Conservation (phyloP, 2,888 invertebrate species). For the Melitaea athalia region DNA sequence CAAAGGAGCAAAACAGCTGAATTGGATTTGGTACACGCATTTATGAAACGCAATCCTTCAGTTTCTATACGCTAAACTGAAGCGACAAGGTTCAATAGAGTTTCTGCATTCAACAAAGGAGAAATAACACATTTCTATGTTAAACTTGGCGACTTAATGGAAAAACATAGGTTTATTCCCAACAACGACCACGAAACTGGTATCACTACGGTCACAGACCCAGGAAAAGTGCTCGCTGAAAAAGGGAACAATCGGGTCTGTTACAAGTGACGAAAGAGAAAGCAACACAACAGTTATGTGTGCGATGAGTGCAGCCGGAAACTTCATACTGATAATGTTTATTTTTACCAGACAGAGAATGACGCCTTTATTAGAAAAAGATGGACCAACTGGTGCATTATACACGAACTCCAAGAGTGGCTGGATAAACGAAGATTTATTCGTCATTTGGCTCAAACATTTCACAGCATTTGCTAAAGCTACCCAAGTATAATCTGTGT, state of each 20-base stretch:
- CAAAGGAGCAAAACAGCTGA: conserved; percentile 38
- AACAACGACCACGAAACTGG: conserved; percentile 46
- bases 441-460: conserved; percentile 45
- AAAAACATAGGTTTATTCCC: conserved; percentile 40
- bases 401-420: conserved; percentile 46
- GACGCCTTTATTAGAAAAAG: conserved; percentile 58
- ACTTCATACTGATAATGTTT: conserved; percentile 67
- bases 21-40: conserved; percentile 38
- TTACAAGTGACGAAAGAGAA: conserved; percentile 47
- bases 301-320: conserved; percentile 58
- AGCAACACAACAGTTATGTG: conserved; percentile 54
- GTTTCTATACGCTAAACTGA: conserved; percentile 9
- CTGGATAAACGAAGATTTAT: conserved; percentile 47
- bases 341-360: conserved; percentile 64
- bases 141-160: conserved; percentile 33
- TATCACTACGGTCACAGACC: conserved; percentile 43
- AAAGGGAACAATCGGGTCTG: conserved; percentile 49
- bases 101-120: conserved; percentile 40
- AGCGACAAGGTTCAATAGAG: conserved; percentile 37
- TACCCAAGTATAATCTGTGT: conserved; percentile 49
- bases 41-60: conserved; percentile 30
- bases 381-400: conserved; percentile 57
- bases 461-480: conserved; percentile 49
- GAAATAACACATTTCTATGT: conserved; percentile 37
- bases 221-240: conserved; percentile 48